Evolutionary conservation across 2,797 vertebrate species (phyloP), one percentile per base, ranked within the genome.

Genomic region (Caiman crocodilus): DNA sequence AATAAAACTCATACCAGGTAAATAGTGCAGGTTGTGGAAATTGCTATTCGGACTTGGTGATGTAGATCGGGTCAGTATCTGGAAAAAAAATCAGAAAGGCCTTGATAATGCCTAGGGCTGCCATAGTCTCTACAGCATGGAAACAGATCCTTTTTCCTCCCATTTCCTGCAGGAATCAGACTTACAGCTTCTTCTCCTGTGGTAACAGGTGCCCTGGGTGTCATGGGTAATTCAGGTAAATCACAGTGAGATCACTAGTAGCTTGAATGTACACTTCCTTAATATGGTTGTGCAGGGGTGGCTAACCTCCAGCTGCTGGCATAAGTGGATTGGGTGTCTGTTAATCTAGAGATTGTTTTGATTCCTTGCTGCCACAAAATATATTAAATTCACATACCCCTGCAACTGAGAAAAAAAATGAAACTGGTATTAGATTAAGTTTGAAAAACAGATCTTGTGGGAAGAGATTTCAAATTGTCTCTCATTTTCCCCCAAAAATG

Each of bases 201-300:
- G 94, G 78, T 78, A 95, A 80, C 91, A 69, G 58, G 67, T 80
- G 79, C 61, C 80, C 94, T 58, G 79, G 87, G 76, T 87, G 90
- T 88, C 92, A 83, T 60, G 78, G 92, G 84, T 0, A 0, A 30
- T 57, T 16, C 35, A 74, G 92, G 82, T 73, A 95, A 95, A 90
- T 95, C 79, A 82, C 50, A 32, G 6, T 96, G 90, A 95, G 94
- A 93, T 92, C 94, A 93, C 88, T 57, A 89, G 87, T 60, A 93
- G 2, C 90, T 84, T 74, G 26, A 83, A 80, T 88, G 87, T 83
- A 88, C 94, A 88, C 55, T 69, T 95, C 95, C 92, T 85, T 93
- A 89, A 91, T 93, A 74, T 0, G 1, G 84, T 88, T 93, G 58
- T 65, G 42, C 42, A 50, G 9, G 42, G 42, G 42, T 50, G 42